These are phyloP conservation scores for Podarcis raffonei DNA, from an alignment of 2,113 vertebrate genomes.

Conservation along the genomic window DNA sequence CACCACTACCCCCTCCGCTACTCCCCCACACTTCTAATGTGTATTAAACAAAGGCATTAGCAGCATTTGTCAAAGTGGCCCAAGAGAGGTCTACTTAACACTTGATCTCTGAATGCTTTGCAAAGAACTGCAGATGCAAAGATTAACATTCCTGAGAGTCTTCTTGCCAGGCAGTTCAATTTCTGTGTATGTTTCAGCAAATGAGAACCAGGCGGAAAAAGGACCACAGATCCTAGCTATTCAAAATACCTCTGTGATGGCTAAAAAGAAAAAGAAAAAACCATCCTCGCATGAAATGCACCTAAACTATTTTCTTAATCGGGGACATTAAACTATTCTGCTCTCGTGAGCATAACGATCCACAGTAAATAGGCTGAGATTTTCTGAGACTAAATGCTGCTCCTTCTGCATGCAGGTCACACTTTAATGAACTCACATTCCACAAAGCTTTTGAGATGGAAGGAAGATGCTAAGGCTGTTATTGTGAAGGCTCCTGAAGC, in stretches of 20 bases:
- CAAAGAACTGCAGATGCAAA: constrained; percentile 37
- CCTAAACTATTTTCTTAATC: constrained; percentile 51
- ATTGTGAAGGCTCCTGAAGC: neutral
- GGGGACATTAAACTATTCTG: constrained; percentile 53
- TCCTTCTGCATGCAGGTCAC: constrained; percentile 35
- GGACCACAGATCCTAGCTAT: constrained; percentile 48
- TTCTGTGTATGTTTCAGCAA: constrained; percentile 41
- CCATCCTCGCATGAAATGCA: constrained; percentile 50
- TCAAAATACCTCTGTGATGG: constrained; percentile 48
- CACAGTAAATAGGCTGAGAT: constrained; percentile 15
- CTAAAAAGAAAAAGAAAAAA: neutral
- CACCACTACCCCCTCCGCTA: no score
- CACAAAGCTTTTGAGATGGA: neutral
- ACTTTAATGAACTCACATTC: constrained; percentile 49
- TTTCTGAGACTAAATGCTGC: constrained; percentile 8
- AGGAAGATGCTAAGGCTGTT: constrained; percentile 33
- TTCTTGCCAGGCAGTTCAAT: constrained; percentile 29
- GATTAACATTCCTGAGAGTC: constrained; percentile 46
- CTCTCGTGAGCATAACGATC: constrained; percentile 41
- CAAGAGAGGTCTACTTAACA: neutral
- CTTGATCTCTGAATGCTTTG: constrained; percentile 3
- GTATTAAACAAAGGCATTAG: neutral
- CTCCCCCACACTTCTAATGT: no score
- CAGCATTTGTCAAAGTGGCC: neutral
- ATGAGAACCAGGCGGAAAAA: constrained; percentile 38